Base-by-base conservation (phyloP, 2,113 vertebrate species). In the Catagonus wagneri region DNA sequence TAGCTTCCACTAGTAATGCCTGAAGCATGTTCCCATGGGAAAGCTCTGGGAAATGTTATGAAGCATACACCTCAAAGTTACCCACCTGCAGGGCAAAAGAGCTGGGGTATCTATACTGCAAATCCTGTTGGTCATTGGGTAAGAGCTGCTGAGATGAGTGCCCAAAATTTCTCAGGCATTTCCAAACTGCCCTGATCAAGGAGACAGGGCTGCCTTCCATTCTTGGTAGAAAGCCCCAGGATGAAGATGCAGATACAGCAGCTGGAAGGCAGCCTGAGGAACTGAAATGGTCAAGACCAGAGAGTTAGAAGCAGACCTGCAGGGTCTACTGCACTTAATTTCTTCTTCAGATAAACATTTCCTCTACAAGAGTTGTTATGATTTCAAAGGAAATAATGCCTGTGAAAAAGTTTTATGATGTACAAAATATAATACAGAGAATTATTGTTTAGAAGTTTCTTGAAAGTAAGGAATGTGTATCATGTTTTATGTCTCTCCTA, bases 361-460 rank as follows among this genome's bases (percentile, higher is more conserved):
- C 20, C 39, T 83, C 50, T 86, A 19, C 60, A 65, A 23, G 50
- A 83, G n/a, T 69, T 66, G 19, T 75, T 89, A 85, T 17, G 25
- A 71, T 58, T 95, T 95, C 44, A 75, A 85, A 86, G 85, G 74
- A 81, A 87, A 66, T 78, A 65, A 60, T 83, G n/a, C 65, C 72
- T 72, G 11, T 61, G 74, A 68, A 60, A 75, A 19, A 89, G 29
- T 22, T 89, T 75, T 85, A 71, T 74, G n/a, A 92, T 66, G n/a
- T 58, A 56, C 27, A 54, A 93, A 34, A 0, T 92, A 7, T 15
- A 52, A 78, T 60, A 32, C 23, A 50, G 91, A 65, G 25, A 91
- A 27, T 86, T 58, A 75, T 61, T 91, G 36, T 66, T 86, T 56
- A 54, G 44, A 91, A 66, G 36, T 65, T 79, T 94, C 60, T 84